Evolutionary conservation across 2,888 invertebrate species (phyloP), one percentile per base, ranked within the genome.

Genomic region (Ectemnius lituratus): DNA sequence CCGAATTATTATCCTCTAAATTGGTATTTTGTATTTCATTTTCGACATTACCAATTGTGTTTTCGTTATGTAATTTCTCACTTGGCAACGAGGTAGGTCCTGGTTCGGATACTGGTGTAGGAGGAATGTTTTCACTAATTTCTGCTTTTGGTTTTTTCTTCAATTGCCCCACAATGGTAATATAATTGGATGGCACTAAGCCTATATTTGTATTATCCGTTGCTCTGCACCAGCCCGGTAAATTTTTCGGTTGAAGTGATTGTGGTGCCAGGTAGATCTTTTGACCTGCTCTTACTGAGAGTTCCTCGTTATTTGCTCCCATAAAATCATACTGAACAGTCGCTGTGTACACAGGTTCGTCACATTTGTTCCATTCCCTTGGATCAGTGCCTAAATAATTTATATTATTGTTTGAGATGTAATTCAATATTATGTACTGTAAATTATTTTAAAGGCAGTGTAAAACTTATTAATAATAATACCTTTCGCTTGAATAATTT

Each of bases 201-300:
- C 90, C 90, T 63, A 90, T 82, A 27, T 86, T 87, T 2, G 81
- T 69, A 65, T 82, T 86, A 59, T 91, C 86, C 0, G 90, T 88
- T 18, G 88, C 90, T 78, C 79, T 85, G 70, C 85, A 89, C 90
- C 90, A 91, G 58, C 90, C 90, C 27, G 88, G 88, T 8, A 82
- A 63, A 79, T 93, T 92, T 83, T 93, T 93, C 37, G 94, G 94
- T 91, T 99, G 98, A 27, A 97, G 92, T 79, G 95, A 94, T 87
- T 94, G 93, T 0, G 98, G 98, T 0, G 98, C 98, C 11, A 99
- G 91, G 69, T 94, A 92, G 5, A 99, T 91, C 47, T 93, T 93
- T 86, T 98, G 96, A 78, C 97, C 97, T 67, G 94, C 92, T 78
- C 92, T 92, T 86, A 99, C 93, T 77, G 94, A 94, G 45, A 99